Evolutionary conservation across 2,797 vertebrate species (phyloP), one percentile per base, ranked within the genome.

Genomic region (Echiichthys vipera): DNA sequence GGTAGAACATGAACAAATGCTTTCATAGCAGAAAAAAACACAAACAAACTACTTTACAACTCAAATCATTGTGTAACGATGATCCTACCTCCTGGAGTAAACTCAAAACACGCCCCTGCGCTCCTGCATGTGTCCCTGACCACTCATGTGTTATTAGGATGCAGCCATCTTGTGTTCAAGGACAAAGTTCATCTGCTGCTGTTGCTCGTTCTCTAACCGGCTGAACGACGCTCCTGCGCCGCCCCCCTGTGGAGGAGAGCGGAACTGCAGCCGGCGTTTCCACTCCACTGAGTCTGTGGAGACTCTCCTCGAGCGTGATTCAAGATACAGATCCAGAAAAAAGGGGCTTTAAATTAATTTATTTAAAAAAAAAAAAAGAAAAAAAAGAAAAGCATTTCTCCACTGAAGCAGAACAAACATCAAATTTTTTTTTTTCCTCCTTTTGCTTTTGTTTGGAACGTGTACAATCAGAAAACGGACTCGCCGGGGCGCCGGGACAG

Each of bases 301-400:
- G n/a, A n/a, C n/a, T n/a, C n/a, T n/a, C n/a, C n/a, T n/a, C n/a
- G n/a, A n/a, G n/a, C n/a, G n/a, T n/a, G n/a, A n/a, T n/a, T n/a
- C n/a, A n/a, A n/a, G n/a, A 53, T 14, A 34, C 14, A 46, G 32
- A 77, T 29, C 29, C 43, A 39, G 22, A 22, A 54, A 55, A 77
- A n/a, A n/a, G n/a, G 80, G 85, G 85, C 89, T 94, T 94, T 95
- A 95, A 95, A 94, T 95, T 94, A 95, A 95, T 95, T 95, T 94
- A 94, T 94, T 91, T 18, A 24, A 78, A 74, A 69, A 83, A 85
- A 84, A 84, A 89, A 90, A 89, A n/a, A n/a, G n/a, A 78, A 74
- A 69, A 83, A 85, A n/a, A n/a, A n/a, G n/a, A n/a, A n/a, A 89
- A 92, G 86, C 85, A 92, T 92, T 93, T 92, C 90, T 92, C 93